Evolutionary conservation across 2,888 invertebrate genomes (phyloP).

Genomic region (Auanema freiburgensis): DNA sequence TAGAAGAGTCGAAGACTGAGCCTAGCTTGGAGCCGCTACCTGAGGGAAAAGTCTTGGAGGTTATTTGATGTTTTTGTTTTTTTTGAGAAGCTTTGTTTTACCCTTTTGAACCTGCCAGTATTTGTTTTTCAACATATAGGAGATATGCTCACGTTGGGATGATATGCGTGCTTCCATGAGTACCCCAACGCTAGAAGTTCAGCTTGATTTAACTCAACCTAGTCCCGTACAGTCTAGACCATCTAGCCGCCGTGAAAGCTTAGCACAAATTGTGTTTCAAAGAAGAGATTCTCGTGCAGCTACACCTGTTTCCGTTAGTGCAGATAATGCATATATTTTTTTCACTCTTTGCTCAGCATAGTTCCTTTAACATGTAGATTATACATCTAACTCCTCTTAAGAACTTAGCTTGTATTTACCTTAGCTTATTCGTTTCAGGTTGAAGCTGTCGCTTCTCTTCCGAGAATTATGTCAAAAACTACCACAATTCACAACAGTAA

Average conservation of each 20-base stretch:
- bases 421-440: constrained; percentile 20
- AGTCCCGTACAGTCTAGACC: constrained; percentile 12
- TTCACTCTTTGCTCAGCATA: not conserved
- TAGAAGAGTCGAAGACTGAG: too few species aligned
- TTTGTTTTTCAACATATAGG: too few species aligned
- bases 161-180: constrained; percentile 4
- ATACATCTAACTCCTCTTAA: not conserved
- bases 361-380: not conserved
- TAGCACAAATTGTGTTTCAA: not conserved
- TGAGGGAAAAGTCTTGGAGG: too few species aligned
- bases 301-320: constrained; percentile 19
- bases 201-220: constrained; percentile 13
- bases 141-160: constrained; percentile 6
- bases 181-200: constrained; percentile 10
- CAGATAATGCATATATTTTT: too few species aligned
- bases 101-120: too few species aligned
- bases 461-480: constrained; percentile 38
- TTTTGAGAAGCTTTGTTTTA: too few species aligned
- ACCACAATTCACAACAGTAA: constrained; percentile 54
- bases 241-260: constrained; percentile 14
- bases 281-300: constrained; percentile 17
- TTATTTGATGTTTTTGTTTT: too few species aligned
- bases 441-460: constrained; percentile 35
- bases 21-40: too few species aligned
- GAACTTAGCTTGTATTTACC: too few species aligned